Evolutionary conservation across 2,113 vertebrate species (phyloP).

Genomic region (Steatornis caripensis): DNA sequence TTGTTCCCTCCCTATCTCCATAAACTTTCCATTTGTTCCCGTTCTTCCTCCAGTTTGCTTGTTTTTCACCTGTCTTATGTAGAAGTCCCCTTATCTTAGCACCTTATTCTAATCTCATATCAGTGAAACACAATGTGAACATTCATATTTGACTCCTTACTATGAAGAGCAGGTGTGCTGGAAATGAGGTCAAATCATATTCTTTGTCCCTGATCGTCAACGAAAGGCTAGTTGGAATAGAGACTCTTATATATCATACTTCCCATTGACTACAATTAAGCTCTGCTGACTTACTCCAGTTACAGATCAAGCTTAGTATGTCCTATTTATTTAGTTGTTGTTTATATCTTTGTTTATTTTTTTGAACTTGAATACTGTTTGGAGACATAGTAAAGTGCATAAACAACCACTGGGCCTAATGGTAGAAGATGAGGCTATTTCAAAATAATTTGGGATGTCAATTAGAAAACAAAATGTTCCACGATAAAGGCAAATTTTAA

Average conservation of each 20-base stretch:
- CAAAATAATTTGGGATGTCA: background rate
- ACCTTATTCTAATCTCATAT: background rate
- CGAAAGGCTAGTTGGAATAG: background rate
- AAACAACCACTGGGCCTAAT: slow-evolving; percentile 20
- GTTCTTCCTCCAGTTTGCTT: background rate
- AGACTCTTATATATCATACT: background rate
- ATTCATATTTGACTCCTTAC: background rate
- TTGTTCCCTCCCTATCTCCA: background rate
- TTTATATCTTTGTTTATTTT: background rate
- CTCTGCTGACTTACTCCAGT: background rate
- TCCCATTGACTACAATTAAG: background rate
- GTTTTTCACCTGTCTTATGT: background rate
- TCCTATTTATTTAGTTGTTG: background rate
- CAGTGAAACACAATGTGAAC: background rate
- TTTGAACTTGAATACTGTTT: background rate
- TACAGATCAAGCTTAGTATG: background rate
- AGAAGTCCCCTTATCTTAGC: background rate
- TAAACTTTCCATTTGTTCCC: background rate
- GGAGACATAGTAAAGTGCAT: slow-evolving; percentile 2
- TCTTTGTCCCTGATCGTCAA: background rate
- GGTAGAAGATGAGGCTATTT: slow-evolving; percentile 28
- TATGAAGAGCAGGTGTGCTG: background rate
- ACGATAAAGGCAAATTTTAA: background rate
- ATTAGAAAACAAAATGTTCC: slow-evolving; percentile 5
- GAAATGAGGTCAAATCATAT: background rate